Conservation (phyloP, 2,888 invertebrate species). For the Sarcophaga carnaria region DNA sequence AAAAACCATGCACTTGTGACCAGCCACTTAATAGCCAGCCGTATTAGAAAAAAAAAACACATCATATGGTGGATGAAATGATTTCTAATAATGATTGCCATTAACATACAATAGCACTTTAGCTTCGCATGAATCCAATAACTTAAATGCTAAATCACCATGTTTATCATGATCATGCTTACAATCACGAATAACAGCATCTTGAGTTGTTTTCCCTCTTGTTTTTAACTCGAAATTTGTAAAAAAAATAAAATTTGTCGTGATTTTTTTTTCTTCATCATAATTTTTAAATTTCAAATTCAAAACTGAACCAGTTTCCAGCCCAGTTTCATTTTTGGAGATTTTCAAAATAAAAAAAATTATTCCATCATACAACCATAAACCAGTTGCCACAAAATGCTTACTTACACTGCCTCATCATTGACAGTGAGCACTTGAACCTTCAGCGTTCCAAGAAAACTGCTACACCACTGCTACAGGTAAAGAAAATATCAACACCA, state of each 20-base stretch:
- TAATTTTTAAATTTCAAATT: background rate
- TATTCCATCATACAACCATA: background rate
- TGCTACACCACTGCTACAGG: slow-evolving; percentile 4
- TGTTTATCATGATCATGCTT: slow-evolving; percentile 16
- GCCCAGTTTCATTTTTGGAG: background rate
- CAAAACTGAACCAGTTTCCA: slow-evolving; percentile 42
- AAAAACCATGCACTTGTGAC: background rate
- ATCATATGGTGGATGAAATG: background rate
- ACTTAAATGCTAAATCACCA: background rate
- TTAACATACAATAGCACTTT: background rate
- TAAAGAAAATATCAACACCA: slow-evolving; percentile 6
- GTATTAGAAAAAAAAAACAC: background rate
- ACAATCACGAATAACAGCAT: slow-evolving; percentile 32
- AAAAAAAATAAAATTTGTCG: no score
- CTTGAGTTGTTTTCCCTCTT: background rate
- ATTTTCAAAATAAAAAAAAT: background rate
- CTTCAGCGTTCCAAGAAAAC: slow-evolving; percentile 33
- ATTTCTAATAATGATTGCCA: no score
- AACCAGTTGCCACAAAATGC: background rate
- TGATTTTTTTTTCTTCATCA: no score
- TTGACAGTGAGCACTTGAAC: slow-evolving; percentile 55
- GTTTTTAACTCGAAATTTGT: no score
- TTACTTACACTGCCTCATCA: slow-evolving; percentile 39
- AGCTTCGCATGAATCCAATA: background rate
- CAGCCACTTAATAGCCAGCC: no score